A percentile compares a stretch with the other conserved stretches of the same genome.
phyloP scores from a whole-genome alignment of 2,888 invertebrate genomes.

The Colletes collaris region DNA sequence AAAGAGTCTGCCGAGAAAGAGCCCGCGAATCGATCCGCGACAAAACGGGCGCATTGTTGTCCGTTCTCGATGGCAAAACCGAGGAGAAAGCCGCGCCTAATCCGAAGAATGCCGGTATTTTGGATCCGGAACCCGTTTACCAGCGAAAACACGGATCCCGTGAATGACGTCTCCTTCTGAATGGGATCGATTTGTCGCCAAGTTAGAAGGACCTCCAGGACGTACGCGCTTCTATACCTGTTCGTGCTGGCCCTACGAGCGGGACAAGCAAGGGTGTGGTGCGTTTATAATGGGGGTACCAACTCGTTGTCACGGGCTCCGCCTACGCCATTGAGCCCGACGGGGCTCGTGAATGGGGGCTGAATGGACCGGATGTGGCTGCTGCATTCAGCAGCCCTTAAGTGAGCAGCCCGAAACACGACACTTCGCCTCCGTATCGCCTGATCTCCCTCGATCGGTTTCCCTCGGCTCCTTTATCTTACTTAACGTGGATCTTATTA shows the following conservation, averaged over 20 bases:
- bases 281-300: conserved; percentile 63
- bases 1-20: not conserved
- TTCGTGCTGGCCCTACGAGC: conserved; percentile 7
- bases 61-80: not conserved
- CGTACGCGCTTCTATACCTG: conserved; percentile 42
- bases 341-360: conserved; percentile 68
- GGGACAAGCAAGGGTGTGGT: conserved; percentile 53
- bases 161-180: conserved; percentile 71
- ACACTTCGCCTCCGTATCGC: conserved; percentile 79
- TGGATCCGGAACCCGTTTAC: conserved; percentile 75
- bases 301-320: conserved; percentile 73
- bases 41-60: conserved; percentile 49
- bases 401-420: conserved; percentile 82
- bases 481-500: conserved; percentile 60
- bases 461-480: conserved; percentile 61
- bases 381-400: conserved; percentile 79
- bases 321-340: conserved; percentile 77
- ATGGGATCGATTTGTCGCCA: conserved; percentile 79
- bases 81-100: conserved; percentile 59
- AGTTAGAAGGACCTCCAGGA: conserved; percentile 63
- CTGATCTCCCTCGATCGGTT: conserved; percentile 64
- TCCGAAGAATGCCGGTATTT: conserved; percentile 73
- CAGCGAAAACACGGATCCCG: conserved; percentile 76
- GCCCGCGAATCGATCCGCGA: conserved; percentile 21
- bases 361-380: conserved; percentile 83